Percentiles rank a stretch among this genome's conserved stretches.
phyloP scores from a whole-genome alignment of 2,888 invertebrate genomes.

The Podabrus alpinus region DNA sequence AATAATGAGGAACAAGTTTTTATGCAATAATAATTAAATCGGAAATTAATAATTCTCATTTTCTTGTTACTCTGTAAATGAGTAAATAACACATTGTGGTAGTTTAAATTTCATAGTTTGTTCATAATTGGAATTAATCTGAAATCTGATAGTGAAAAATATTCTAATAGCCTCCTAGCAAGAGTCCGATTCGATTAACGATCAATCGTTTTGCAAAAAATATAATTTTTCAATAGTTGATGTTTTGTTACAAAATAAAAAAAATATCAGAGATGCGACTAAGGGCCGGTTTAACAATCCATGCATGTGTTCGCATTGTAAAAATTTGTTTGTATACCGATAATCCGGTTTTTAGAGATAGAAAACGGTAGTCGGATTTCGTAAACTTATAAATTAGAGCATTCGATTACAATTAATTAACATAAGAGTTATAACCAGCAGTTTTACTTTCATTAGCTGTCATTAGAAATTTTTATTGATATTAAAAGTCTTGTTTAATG shows the following conservation, averaged over 20 bases:
- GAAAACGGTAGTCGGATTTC: neutral
- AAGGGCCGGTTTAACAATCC: neutral
- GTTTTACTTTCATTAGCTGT: neutral
- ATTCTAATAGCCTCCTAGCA: neutral
- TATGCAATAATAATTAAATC: neutral
- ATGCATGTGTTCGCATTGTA: too few relatives aligned
- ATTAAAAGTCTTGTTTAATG: neutral
- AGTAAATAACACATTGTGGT: neutral
- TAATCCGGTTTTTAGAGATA: neutral
- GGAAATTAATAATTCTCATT: neutral
- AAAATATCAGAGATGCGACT: neutral
- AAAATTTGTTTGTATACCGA: neutral
- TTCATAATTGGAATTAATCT: neutral
- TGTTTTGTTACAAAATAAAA: neutral
- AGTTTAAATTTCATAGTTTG: constrained; percentile 1
- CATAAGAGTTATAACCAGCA: neutral
- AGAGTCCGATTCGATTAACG: neutral
- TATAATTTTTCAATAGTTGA: neutral
- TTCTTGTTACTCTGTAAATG: neutral
- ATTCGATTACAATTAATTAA: neutral
- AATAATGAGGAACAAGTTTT: neutral
- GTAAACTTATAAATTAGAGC: neutral
- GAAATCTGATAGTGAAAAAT: neutral
- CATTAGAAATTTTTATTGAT: neutral
- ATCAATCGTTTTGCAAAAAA: neutral